phyloP scores from a whole-genome alignment of 2,113 vertebrate genomes.

The Brevimyrus niger region DNA sequence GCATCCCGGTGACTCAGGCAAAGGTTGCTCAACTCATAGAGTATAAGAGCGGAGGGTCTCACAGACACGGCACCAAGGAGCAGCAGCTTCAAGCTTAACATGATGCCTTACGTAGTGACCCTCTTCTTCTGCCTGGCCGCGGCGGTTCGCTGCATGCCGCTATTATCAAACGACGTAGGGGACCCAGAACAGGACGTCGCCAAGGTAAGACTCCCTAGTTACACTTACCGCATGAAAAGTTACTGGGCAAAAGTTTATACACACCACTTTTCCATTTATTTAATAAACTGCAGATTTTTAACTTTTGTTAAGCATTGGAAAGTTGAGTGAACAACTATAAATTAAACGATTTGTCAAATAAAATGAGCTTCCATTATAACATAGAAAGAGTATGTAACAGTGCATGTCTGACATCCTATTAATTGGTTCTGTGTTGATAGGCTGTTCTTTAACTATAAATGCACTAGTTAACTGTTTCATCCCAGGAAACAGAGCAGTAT shows the following conservation, averaged over 20 bases:
- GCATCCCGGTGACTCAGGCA: neutral
- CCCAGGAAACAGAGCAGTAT: neutral
- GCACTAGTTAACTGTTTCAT: neutral
- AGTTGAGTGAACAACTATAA: too few relatives aligned
- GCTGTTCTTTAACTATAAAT: too few relatives aligned
- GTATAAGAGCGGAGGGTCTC: neutral
- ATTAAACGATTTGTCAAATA: too few relatives aligned
- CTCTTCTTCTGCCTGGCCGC: neutral
- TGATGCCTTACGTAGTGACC: neutral
- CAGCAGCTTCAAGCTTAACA: neutral
- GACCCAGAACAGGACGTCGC: neutral
- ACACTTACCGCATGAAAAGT: too few relatives aligned
- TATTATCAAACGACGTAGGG: neutral
- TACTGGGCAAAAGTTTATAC: neutral
- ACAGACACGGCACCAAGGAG: neutral
- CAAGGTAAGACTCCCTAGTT: neutral
- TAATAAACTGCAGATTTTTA: neutral
- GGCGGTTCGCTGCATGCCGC: neutral
- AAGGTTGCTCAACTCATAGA: neutral
- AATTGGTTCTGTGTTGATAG: too few relatives aligned
- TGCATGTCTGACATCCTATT: too few relatives aligned
- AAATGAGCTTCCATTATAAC: too few relatives aligned
- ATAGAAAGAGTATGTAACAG: too few relatives aligned
- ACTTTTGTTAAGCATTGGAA: neutral
- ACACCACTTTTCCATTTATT: neutral